phyloP scores from a whole-genome alignment of 2,113 vertebrate species.

The Oophaga pumilio region DNA sequence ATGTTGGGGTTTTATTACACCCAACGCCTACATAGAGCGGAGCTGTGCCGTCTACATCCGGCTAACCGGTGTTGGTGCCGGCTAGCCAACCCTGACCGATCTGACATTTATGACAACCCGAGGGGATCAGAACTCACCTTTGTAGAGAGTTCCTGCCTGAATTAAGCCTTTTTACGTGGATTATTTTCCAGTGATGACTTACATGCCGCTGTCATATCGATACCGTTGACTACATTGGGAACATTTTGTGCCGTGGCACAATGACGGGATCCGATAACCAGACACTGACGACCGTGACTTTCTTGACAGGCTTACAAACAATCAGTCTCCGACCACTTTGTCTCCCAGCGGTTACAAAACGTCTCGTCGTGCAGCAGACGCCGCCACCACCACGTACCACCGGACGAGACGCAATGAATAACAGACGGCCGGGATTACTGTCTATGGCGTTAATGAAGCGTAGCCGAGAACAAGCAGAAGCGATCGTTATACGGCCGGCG shows the following conservation, averaged over 20 bases:
- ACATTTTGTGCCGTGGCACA: not conserved
- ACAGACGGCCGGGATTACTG: not conserved
- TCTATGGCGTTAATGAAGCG: not conserved
- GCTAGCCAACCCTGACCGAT: too few relatives aligned
- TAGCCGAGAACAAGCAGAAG: constrained; percentile 2
- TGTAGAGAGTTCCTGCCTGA: too few relatives aligned
- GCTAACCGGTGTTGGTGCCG: too few relatives aligned
- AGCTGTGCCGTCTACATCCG: too few relatives aligned
- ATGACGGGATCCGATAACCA: not conserved
- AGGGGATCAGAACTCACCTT: too few relatives aligned
- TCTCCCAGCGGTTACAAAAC: not conserved
- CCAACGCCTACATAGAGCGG: too few relatives aligned
- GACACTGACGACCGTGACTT: not conserved
- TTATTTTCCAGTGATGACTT: not conserved
- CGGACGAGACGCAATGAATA: not conserved
- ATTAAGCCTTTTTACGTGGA: too few relatives aligned
- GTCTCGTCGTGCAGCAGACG: not conserved
- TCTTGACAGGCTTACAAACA: not conserved
- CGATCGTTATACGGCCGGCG: not conserved
- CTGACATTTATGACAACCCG: too few relatives aligned
- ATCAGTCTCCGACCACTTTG: not conserved
- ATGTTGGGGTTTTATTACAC: too few relatives aligned
- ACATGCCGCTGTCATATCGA: not conserved
- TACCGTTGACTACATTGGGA: not conserved
- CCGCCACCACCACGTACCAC: not conserved